phyloP scores from a whole-genome alignment of 2,797 vertebrate species.

The Enteromius viviparus region DNA sequence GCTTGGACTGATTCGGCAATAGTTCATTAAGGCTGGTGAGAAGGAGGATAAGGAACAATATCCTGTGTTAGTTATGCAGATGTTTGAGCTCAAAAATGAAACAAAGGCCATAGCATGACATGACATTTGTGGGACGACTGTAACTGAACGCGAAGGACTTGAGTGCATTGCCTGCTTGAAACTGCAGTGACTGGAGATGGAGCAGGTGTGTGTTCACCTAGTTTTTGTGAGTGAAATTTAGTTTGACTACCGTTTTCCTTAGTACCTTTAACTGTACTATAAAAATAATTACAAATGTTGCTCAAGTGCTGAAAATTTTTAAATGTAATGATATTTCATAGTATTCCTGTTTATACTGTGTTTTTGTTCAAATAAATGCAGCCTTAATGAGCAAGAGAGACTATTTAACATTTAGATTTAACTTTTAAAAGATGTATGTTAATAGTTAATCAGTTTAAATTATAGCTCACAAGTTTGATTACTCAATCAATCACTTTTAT shows the following conservation, averaged over 20 bases:
- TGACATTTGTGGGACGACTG: slow-evolving; percentile 45
- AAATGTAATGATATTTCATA: neutral
- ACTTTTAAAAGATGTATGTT: neutral
- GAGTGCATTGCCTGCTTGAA: slow-evolving; percentile 53
- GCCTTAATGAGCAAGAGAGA: neutral
- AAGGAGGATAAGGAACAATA: slow-evolving; percentile 43
- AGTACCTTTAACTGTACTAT: neutral
- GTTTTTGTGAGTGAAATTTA: neutral
- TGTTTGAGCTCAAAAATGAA: slow-evolving; percentile 44
- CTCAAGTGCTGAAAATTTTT: neutral
- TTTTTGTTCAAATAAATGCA: neutral
- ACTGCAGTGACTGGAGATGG: slow-evolving; percentile 20
- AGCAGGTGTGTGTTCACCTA: slow-evolving; percentile 34
- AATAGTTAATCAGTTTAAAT: neutral
- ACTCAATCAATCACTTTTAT: too few species aligned
- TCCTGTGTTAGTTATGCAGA: slow-evolving; percentile 52
- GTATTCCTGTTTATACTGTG: neutral
- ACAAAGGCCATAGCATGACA: slow-evolving; percentile 41
- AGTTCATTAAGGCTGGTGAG: slow-evolving; percentile 60
- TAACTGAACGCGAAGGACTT: slow-evolving; percentile 8
- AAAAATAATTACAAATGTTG: neutral
- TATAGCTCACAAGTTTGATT: neutral
- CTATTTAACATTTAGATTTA: too few species aligned
- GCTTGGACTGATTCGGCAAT: slow-evolving; percentile 61
- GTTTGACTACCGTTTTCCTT: neutral